A percentile compares a stretch with the other conserved stretches of the same genome.
Evolutionary conservation across 1,140 invertebrate genomes (phyloP).

Genomic region (Brachionus asplanchnoidis): DNA sequence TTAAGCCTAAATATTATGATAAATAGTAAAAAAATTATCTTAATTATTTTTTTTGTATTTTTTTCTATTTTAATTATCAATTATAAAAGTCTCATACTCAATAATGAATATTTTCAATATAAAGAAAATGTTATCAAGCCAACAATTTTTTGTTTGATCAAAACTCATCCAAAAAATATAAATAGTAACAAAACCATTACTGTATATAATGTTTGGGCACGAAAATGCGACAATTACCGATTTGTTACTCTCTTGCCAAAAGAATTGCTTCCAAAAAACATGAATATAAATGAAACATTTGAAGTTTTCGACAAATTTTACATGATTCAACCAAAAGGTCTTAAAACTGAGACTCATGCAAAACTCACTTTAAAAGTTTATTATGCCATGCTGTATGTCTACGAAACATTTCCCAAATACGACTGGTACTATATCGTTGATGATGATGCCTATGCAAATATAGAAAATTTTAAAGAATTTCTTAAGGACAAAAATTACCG

Average conservation of each 20-base stretch:
- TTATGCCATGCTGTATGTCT: conserved; percentile 56
- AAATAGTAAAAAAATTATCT: too few relatives aligned
- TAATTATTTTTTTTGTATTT: too few relatives aligned
- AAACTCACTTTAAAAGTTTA: not conserved
- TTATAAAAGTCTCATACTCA: too few relatives aligned
- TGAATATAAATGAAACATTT: not conserved
- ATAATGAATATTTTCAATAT: too few relatives aligned
- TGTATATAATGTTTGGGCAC: not conserved
- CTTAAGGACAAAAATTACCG: conserved; percentile 46
- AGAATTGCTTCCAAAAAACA: not conserved
- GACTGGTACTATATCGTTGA: conserved; percentile 93
- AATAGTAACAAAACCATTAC: not conserved
- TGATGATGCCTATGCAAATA: conserved; percentile 76
- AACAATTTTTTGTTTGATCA: not conserved
- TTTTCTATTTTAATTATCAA: too few relatives aligned
- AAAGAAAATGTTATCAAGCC: not conserved
- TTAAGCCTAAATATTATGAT: too few relatives aligned
- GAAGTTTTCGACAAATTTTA: not conserved
- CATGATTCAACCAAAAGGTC: conserved; percentile 13
- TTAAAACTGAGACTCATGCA: not conserved
- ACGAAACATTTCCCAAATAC: conserved; percentile 49
- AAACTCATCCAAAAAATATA: conserved; percentile 9
- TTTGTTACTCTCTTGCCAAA: not conserved
- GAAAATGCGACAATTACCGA: not conserved
- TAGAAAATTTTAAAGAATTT: conserved; percentile 57